Conservation (phyloP, 2,888 invertebrate species). For the Eutolmus rufibarbis region DNA sequence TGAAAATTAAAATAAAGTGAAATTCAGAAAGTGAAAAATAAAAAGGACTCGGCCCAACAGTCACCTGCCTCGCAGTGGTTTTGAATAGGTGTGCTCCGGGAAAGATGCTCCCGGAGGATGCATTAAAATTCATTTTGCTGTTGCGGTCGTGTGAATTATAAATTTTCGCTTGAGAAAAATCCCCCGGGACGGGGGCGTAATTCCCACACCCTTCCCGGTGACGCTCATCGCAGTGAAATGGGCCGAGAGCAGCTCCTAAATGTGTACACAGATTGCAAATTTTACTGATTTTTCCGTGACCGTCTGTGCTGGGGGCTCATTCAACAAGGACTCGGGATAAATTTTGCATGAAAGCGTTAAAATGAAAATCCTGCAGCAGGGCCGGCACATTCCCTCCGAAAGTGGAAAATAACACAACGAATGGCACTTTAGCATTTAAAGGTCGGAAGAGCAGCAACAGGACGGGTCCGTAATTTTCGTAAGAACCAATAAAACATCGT, state of each 20-base stretch:
- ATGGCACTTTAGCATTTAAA: constrained; percentile 29
- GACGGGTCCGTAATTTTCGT: neutral
- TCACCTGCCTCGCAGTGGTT: neutral
- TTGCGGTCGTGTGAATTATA: constrained; percentile 39
- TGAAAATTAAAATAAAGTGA: constrained; percentile 37
- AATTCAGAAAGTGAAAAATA: constrained; percentile 13
- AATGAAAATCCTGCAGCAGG: constrained; percentile 26
- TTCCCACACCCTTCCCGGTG: neutral
- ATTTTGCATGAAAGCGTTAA: constrained; percentile 37
- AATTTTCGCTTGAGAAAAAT: constrained; percentile 21
- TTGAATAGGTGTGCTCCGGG: neutral
- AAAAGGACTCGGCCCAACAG: neutral
- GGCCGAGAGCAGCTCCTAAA: neutral
- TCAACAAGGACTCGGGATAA: constrained; percentile 16
- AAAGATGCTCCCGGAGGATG: constrained; percentile 24
- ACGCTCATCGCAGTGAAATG: neutral
- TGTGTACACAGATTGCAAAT: constrained; percentile 18
- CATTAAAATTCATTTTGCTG: constrained; percentile 41
- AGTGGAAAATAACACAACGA: constrained; percentile 14
- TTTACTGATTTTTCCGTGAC: constrained; percentile 14
- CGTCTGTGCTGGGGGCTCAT: neutral
- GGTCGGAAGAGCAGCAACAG: constrained; percentile 14
- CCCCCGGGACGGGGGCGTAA: neutral
- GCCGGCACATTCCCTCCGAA: neutral
- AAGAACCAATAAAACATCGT: constrained; percentile 6